phyloP scores from a whole-genome alignment of 2,888 invertebrate species.

The Ferdinandea cuprea region DNA sequence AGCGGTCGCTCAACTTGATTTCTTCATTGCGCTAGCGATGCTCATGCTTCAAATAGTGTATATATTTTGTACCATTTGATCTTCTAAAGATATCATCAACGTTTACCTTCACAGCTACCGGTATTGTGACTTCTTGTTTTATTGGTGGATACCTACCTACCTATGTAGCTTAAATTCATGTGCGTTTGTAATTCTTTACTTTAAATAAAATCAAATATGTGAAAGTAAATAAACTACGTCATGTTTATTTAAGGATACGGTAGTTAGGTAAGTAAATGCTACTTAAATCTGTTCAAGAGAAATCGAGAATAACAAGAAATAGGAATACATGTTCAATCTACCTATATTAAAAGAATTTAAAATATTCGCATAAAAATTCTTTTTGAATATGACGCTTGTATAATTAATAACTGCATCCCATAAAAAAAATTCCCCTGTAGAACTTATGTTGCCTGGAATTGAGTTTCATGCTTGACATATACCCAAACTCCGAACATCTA shows the following conservation, averaged over 20 bases:
- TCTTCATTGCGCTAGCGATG: constrained; percentile 38
- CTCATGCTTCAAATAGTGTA: constrained; percentile 11
- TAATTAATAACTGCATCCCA: constrained; percentile 71
- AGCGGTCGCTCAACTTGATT: constrained; percentile 57
- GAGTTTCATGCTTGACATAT: constrained; percentile 70
- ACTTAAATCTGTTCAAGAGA: neutral
- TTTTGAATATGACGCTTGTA: constrained; percentile 52
- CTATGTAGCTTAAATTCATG: neutral
- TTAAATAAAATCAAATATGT: no score
- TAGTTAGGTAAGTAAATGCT: no score
- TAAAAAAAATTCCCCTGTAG: constrained; percentile 67
- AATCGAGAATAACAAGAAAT: neutral
- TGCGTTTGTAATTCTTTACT: constrained; percentile 13
- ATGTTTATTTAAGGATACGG: neutral
- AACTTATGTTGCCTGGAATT: constrained; percentile 67
- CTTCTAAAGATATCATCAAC: constrained; percentile 8
- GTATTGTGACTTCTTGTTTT: constrained; percentile 32
- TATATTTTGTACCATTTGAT: constrained; percentile 41
- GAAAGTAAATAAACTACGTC: no score
- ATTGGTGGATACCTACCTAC: no score
- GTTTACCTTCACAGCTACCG: constrained; percentile 39
- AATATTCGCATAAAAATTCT: constrained; percentile 27
- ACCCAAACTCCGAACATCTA: constrained; percentile 67
- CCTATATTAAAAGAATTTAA: constrained; percentile 17
- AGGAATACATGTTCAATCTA: constrained; percentile 8